Conservation (phyloP, 2,888 invertebrate genomes). For the Latrodectus elegans region DNA sequence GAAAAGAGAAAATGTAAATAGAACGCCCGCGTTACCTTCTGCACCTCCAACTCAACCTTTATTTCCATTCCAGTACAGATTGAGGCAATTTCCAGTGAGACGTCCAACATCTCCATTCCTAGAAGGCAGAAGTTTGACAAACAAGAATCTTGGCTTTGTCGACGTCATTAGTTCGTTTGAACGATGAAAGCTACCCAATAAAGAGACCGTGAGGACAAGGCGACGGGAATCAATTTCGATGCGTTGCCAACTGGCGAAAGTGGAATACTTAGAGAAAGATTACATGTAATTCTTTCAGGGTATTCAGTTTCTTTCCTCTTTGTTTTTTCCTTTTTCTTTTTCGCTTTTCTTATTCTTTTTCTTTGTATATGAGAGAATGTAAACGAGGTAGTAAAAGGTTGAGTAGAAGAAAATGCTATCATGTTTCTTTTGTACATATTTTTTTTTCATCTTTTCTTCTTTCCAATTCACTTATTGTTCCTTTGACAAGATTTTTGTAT, state of each 20-base stretch:
- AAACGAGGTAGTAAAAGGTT: slow-evolving; percentile 36
- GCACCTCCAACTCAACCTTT: neutral
- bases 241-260: slow-evolving; percentile 1
- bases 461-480: too few species aligned
- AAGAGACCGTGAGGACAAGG: slow-evolving; percentile 8
- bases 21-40: neutral
- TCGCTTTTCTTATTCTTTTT: slow-evolving; percentile 17
- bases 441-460: too few species aligned
- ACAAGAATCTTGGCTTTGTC: slow-evolving; percentile 36
- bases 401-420: too few species aligned
- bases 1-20: slow-evolving; percentile 2
- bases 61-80: slow-evolving; percentile 16
- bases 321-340: slow-evolving; percentile 9
- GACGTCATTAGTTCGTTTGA: slow-evolving; percentile 40
- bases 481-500: too few species aligned
- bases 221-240: slow-evolving; percentile 34
- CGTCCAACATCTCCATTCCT: slow-evolving; percentile 1
- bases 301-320: slow-evolving; percentile 33
- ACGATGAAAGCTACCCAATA: slow-evolving; percentile 25
- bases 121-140: slow-evolving; percentile 22
- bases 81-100: neutral
- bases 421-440: too few species aligned
- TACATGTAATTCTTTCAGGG: slow-evolving; percentile 46
- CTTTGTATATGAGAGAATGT: slow-evolving; percentile 35
- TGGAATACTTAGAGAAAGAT: slow-evolving; percentile 45